Conservation (phyloP, 2,797 vertebrate species). For the Periparus ater region DNA sequence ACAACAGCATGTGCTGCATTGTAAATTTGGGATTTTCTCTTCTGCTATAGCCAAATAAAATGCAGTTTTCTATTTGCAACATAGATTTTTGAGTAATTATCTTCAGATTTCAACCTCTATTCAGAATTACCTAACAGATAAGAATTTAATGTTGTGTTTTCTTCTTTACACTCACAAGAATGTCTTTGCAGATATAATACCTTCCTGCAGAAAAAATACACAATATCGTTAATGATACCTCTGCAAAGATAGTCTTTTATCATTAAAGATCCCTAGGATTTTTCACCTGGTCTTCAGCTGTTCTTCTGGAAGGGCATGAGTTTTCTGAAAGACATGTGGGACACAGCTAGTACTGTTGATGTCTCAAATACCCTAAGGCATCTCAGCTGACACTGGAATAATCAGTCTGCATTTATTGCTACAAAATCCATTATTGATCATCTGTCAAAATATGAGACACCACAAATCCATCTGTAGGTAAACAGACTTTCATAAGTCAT, state of each 20-base stretch:
- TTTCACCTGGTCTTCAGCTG: background rate
- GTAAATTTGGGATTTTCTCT: background rate
- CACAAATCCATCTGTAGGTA: background rate
- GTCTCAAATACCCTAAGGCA: background rate
- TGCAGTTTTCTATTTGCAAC: background rate
- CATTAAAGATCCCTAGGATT: background rate
- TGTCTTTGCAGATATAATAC: background rate
- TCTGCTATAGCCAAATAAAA: background rate
- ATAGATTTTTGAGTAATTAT: background rate
- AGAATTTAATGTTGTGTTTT: accelerated
- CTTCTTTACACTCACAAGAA: background rate
- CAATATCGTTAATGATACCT: background rate
- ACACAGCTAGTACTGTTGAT: background rate
- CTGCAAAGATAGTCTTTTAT: background rate
- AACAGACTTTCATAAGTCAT: background rate
- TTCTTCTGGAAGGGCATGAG: background rate
- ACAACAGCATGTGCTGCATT: background rate
- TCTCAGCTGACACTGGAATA: background rate
- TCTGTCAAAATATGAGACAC: background rate
- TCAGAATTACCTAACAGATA: background rate
- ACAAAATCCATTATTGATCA: background rate
- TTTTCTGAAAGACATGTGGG: background rate
- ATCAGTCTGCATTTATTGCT: background rate
- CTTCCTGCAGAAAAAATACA: background rate
- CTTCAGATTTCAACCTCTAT: background rate